These are phyloP conservation scores for Anguilla megastoma DNA, from an alignment of 2,797 vertebrate species.

Conservation along the genomic window DNA sequence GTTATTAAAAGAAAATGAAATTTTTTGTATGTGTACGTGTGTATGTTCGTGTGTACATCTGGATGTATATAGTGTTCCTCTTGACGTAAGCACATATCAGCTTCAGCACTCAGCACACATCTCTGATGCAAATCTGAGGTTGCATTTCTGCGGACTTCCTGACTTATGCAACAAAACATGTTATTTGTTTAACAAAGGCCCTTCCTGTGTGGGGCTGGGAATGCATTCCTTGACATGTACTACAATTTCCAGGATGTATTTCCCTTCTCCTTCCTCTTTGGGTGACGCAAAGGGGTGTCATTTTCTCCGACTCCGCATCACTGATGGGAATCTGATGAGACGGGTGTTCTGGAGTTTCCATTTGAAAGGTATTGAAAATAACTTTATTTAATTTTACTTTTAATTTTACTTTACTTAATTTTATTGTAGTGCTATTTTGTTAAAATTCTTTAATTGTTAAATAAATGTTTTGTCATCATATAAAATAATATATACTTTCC, in stretches of 20 bases:
- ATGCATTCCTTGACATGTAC: not conserved
- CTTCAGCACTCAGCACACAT: not conserved
- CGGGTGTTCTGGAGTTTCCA: not conserved
- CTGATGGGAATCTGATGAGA: not conserved
- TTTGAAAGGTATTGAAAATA: not conserved
- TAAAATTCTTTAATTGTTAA: too few relatives aligned
- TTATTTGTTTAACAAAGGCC: slow-evolving; percentile 39
- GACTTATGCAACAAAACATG: not conserved
- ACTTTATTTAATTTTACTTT: not conserved
- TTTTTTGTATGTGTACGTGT: not conserved
- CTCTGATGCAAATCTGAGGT: not conserved
- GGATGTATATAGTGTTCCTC: not conserved
- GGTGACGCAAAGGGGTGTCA: not conserved
- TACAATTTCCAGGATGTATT: slow-evolving; percentile 33
- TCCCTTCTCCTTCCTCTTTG: slow-evolving; percentile 53
- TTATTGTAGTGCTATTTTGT: not conserved
- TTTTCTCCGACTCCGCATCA: not conserved
- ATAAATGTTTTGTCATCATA: too few relatives aligned
- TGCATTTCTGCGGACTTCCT: slow-evolving; percentile 1
- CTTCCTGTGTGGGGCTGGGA: slow-evolving; percentile 45
- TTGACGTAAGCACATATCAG: not conserved
- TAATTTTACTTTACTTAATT: not conserved
- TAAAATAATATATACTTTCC: too few relatives aligned
- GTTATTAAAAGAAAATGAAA: not conserved
- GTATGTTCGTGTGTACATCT: not conserved